Conservation (phyloP, 2,113 vertebrate genomes). For the Gadus chalcogrammus region DNA sequence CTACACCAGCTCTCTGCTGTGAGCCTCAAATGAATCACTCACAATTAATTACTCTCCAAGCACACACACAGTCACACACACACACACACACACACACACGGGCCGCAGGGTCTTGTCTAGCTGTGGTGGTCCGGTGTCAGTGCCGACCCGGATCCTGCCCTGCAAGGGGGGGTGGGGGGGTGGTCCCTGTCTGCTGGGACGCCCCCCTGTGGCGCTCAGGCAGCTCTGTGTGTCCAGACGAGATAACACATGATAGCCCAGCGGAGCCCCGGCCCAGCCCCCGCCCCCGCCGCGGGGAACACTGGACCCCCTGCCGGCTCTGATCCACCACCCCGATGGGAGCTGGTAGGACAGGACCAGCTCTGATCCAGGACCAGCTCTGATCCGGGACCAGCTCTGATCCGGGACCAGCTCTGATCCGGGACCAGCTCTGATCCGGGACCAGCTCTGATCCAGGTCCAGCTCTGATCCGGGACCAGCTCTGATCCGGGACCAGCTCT, state of each 20-base stretch:
- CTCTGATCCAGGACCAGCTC: too few species aligned
- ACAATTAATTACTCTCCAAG: conserved; percentile 56
- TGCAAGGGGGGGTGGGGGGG: conserved; percentile 10
- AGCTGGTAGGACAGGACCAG: not conserved
- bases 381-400: too few species aligned
- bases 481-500: too few species aligned
- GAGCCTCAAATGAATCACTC: conserved; percentile 60
- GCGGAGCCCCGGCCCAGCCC: conserved; percentile 13
- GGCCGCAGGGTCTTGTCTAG: conserved; percentile 18
- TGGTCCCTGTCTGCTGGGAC: not conserved
- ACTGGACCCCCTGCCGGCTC: conserved; percentile 2
- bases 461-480: too few species aligned
- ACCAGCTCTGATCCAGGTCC: too few species aligned
- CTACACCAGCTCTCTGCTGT: conserved; percentile 35
- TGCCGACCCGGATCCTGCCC: conserved; percentile 39
- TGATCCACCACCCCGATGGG: not conserved
- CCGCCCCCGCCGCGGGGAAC: conserved; percentile 27
- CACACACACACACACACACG: not conserved
- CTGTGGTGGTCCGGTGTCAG: conserved; percentile 47
- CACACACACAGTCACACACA: conserved; percentile 1
- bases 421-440: too few species aligned
- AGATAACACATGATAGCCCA: conserved; percentile 49
- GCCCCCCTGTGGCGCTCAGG: conserved; percentile 31
- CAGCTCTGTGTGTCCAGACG: conserved; percentile 52
- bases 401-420: too few species aligned